These are phyloP conservation scores for Sebastes schlegelii DNA, from an alignment of 2,113 vertebrate species.

Conservation along the genomic window DNA sequence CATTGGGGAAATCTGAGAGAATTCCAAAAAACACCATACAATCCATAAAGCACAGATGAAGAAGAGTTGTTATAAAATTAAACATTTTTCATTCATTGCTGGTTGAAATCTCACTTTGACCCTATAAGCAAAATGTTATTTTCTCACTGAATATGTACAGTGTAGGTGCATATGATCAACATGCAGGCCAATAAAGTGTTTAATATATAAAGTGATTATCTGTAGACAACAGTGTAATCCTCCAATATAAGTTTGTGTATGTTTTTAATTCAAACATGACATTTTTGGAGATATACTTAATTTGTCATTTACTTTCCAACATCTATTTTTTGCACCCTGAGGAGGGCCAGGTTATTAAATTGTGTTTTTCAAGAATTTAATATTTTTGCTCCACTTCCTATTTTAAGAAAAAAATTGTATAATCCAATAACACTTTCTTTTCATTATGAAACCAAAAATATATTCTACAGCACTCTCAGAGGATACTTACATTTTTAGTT, in stretches of 20 bases:
- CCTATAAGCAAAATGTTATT: not conserved
- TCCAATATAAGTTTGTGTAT: not conserved
- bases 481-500: not conserved
- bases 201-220: not conserved
- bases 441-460: not conserved
- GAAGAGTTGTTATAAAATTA: not conserved
- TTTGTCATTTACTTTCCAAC: not conserved
- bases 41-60: conserved; percentile 1
- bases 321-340: not conserved
- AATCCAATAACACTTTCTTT: not conserved
- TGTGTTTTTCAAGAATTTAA: not conserved
- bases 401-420: not conserved
- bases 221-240: conserved; percentile 6
- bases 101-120: not conserved
- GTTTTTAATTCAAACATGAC: not conserved
- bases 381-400: not conserved
- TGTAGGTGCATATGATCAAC: not conserved
- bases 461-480: not conserved
- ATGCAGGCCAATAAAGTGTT: not conserved
- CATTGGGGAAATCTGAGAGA: conserved; percentile 22
- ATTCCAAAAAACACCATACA: conserved; percentile 25
- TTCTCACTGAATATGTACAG: not conserved
- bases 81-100: not conserved
- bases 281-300: not conserved
- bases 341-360: not conserved